Conservation (phyloP, 2,888 invertebrate species). For the Cyclophora albipunctata region DNA sequence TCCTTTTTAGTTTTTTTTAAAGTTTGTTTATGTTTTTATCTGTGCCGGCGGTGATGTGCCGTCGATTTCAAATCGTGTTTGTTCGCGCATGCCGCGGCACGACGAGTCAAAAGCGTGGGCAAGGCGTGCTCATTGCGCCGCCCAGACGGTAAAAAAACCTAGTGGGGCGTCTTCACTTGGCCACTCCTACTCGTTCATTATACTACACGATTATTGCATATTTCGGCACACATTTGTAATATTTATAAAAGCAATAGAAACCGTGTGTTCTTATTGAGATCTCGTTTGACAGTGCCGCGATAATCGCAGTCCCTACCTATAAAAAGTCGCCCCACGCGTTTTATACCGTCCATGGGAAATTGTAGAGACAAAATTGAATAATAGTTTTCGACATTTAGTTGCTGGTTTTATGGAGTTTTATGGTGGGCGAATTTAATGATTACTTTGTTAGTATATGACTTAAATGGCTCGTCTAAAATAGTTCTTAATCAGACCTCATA, state of each 20-base stretch:
- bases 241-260: conserved; percentile 36
- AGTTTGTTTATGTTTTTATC: conserved; percentile 49
- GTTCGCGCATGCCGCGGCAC: conserved; percentile 50
- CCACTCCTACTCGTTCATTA: conserved; percentile 72
- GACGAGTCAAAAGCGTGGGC: conserved; percentile 42
- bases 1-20: conserved; percentile 18
- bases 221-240: conserved; percentile 56
- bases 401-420: conserved; percentile 5
- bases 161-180: conserved; percentile 62
- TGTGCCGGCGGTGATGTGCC: conserved; percentile 50
- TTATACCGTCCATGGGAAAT: conserved; percentile 53
- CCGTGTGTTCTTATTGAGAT: conserved; percentile 63
- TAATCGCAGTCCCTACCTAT: conserved; percentile 62
- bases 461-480: too few species aligned
- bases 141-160: conserved; percentile 68
- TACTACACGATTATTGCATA: conserved; percentile 67
- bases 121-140: conserved; percentile 65
- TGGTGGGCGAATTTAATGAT: conserved; percentile 1
- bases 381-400: conserved; percentile 10
- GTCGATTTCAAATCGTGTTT: conserved; percentile 53
- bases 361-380: conserved; percentile 37
- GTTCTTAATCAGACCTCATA: too few species aligned
- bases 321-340: conserved; percentile 68
- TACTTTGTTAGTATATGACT: conserved; percentile 1
- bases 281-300: conserved; percentile 66